Conservation (phyloP, 2,797 vertebrate species). For the Thunnus albacares region DNA sequence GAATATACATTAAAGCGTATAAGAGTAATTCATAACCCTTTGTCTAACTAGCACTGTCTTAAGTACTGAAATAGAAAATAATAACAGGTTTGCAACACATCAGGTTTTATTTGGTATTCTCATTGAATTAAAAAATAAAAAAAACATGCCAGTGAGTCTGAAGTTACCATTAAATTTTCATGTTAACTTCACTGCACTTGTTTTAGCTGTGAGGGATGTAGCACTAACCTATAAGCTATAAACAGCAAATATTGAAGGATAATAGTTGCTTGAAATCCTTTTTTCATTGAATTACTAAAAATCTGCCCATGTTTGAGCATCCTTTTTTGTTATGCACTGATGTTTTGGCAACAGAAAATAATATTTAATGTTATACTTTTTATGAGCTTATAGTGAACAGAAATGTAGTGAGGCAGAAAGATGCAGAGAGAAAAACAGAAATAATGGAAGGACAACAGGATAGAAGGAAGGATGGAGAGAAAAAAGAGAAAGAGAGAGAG, state of each 20-base stretch:
- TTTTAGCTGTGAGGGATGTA: conserved; percentile 21
- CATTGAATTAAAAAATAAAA: background rate
- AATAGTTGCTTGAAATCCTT: background rate
- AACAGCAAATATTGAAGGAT: conserved; percentile 5
- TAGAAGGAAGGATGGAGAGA: background rate
- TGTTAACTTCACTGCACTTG: background rate
- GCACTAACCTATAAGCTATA: conserved; percentile 1
- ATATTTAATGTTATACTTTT: conserved; percentile 1
- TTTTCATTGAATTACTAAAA: background rate
- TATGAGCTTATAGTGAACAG: background rate
- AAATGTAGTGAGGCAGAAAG: background rate
- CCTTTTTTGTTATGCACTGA: background rate
- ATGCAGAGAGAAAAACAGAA: background rate
- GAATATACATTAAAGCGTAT: conserved; percentile 2
- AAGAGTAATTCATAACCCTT: background rate
- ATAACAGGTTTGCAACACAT: background rate
- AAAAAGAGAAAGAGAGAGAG: background rate
- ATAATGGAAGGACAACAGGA: conserved; percentile 2
- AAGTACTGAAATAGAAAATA: background rate
- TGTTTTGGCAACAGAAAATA: background rate
- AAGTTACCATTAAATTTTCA: conserved; percentile 24
- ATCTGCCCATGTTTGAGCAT: background rate
- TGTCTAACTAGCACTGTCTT: background rate
- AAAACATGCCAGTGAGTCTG: background rate
- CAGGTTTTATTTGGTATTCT: background rate